Evolutionary conservation across 2,797 vertebrate genomes (phyloP).

Genomic region (Diglossa cyanea): DNA sequence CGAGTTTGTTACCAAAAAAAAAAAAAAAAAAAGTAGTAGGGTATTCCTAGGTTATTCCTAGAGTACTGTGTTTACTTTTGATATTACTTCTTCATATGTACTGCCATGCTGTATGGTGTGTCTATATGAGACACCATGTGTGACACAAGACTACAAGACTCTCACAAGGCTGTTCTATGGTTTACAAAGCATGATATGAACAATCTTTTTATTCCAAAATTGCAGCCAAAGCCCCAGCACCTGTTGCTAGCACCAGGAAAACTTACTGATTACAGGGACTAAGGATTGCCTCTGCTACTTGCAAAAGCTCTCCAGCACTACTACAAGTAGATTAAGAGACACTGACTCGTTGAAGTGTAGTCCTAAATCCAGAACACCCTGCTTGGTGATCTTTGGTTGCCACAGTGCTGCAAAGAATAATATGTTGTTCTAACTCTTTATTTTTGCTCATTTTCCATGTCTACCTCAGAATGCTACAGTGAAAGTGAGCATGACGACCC

Average conservation of each 20-base stretch:
- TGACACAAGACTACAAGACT: neutral
- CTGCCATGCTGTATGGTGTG: fast-evolving
- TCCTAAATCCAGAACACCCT: neutral
- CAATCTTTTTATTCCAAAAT: neutral
- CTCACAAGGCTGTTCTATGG: neutral
- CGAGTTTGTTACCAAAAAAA: neutral
- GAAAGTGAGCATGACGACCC: conserved; percentile 95
- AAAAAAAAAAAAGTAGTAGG: too few species aligned
- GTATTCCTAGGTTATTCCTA: neutral
- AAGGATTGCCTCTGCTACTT: neutral
- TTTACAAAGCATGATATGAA: neutral
- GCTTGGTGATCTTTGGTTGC: neutral
- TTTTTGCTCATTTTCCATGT: conserved; percentile 34
- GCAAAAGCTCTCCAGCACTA: neutral
- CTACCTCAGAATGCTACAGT: conserved; percentile 89
- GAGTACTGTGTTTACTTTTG: neutral
- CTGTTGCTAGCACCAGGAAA: neutral
- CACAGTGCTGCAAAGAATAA: neutral
- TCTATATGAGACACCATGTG: fast-evolving
- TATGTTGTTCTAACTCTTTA: neutral
- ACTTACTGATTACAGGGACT: neutral
- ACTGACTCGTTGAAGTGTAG: neutral
- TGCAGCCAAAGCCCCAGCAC: neutral
- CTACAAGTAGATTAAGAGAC: neutral
- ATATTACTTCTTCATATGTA: neutral